Conservation (phyloP, 2,888 invertebrate genomes). For the Cartodere bifasciata region DNA sequence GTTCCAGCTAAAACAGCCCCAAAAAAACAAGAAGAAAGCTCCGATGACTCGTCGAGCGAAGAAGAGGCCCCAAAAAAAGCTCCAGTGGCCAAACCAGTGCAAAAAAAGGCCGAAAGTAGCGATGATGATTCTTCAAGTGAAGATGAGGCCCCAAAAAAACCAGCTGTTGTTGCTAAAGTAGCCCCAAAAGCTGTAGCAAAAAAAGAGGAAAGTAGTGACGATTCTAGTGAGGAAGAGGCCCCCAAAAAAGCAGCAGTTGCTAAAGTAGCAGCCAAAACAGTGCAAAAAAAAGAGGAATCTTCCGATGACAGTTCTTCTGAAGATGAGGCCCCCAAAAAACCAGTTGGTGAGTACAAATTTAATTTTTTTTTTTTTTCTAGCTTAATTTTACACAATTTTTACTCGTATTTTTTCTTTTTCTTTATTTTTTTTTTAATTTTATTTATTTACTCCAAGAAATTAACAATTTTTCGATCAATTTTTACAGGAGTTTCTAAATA, state of each 20-base stretch:
- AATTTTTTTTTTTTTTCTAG: too few relatives aligned
- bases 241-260: conserved; percentile 7
- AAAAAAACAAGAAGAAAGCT: conserved; percentile 16
- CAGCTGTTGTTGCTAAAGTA: conserved; percentile 3
- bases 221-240: conserved; percentile 26
- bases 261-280: conserved; percentile 15
- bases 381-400: too few relatives aligned
- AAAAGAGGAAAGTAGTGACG: conserved; percentile 13
- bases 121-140: conserved; percentile 20
- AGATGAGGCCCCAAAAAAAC: conserved; percentile 15
- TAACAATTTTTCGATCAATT: too few relatives aligned
- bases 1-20: conserved; percentile 5
- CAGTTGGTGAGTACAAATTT: too few relatives aligned
- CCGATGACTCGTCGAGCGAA: conserved; percentile 19
- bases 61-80: conserved; percentile 15
- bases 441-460: too few relatives aligned
- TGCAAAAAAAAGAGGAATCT: conserved; percentile 19
- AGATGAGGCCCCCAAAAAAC: conserved; percentile 14
- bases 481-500: too few relatives aligned
- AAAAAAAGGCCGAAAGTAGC: conserved; percentile 15
- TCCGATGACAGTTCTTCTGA: conserved; percentile 20
- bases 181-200: conserved; percentile 8
- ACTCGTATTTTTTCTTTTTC: too few relatives aligned
- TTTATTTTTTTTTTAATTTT: too few relatives aligned
- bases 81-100: conserved; percentile 7